Conservation (phyloP, 2,113 vertebrate species). For the Petrocephalus zakoni region DNA sequence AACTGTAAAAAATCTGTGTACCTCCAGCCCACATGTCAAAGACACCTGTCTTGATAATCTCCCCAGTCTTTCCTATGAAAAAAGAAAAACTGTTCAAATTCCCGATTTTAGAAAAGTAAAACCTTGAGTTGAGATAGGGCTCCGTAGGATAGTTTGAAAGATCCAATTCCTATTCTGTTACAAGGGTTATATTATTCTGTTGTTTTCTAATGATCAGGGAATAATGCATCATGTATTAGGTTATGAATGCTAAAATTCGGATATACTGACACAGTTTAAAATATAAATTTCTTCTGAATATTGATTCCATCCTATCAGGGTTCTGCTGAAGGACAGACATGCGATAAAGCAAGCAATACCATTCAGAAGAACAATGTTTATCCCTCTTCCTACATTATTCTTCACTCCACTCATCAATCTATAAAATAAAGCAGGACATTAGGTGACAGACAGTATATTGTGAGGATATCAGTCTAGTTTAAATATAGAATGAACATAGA, state of each 20-base stretch:
- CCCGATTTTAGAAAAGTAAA: neutral
- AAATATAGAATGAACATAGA: neutral
- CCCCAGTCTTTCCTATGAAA: conserved; percentile 72
- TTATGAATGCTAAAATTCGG: neutral
- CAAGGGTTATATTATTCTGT: neutral
- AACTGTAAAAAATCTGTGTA: conserved; percentile 47
- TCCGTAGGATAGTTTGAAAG: neutral
- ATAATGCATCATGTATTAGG: neutral
- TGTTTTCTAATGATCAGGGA: neutral
- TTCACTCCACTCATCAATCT: conserved; percentile 72
- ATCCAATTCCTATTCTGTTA: neutral
- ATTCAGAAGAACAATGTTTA: conserved; percentile 74
- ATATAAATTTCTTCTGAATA: neutral
- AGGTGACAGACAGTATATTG: neutral
- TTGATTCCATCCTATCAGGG: neutral
- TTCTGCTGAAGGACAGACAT: neutral
- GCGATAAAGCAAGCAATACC: conserved; percentile 53
- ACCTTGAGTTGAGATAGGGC: neutral
- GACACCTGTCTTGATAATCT: conserved; percentile 55
- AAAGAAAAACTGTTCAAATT: neutral
- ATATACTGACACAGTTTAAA: neutral
- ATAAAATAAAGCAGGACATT: conserved; percentile 32
- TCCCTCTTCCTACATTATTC: conserved; percentile 75
- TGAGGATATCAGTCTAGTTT: neutral
- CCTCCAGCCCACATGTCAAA: conserved; percentile 80